Base-by-base conservation (phyloP, 2,797 vertebrate species). In the Spinibarbus caldwelli region DNA sequence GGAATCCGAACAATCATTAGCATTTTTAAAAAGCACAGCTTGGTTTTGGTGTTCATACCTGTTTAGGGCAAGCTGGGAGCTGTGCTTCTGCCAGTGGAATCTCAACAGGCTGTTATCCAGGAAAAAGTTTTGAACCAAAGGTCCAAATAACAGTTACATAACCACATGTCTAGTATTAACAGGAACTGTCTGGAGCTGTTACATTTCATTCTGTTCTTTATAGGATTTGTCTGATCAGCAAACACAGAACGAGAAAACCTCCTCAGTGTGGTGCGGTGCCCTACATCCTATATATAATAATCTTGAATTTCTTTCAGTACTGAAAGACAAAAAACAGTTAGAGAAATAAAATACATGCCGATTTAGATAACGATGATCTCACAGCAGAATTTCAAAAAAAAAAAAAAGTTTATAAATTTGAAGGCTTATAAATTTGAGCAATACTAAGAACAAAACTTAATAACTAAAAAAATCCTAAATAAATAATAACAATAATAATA, bases 71-170 rank as follows among this genome's bases (percentile, higher is more conserved):
- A 67, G 34, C 57, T 14, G 15, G 15, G 23, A 66, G 82, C 31
- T 41, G 68, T 31, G 38, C 11, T 45, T 31, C 52, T 34, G 34
- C 59, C 72, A 57, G 34, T 15, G 75, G 47, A 68, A 77, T 64
- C 57, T 84, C 73, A 54, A 43, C 82, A 78, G 72, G 73, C 73
- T 54, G 34, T 54, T 67, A 43, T 84, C 75, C 75, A 78, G 75
- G 36, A 84, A 78, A 54, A 54, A 21, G 10, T 34, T 71, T 59
- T 19, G 26, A 78, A 34, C 14, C 26, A 43, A 84, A 84, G 26
- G 73, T 78, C 62, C 34, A 67, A 68, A 77, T 41, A 54, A 47
- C 11, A 38, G 47, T 78, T 78, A 47, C 45, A 52, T 52, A 76
- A 76, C 54, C 54, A 62, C 52, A 49, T 70, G n/a, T n/a, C n/a